Evolutionary conservation across 1,140 invertebrate genomes (phyloP), one percentile per base, ranked within the genome.

Genomic region (Harlomillsia oculata): DNA sequence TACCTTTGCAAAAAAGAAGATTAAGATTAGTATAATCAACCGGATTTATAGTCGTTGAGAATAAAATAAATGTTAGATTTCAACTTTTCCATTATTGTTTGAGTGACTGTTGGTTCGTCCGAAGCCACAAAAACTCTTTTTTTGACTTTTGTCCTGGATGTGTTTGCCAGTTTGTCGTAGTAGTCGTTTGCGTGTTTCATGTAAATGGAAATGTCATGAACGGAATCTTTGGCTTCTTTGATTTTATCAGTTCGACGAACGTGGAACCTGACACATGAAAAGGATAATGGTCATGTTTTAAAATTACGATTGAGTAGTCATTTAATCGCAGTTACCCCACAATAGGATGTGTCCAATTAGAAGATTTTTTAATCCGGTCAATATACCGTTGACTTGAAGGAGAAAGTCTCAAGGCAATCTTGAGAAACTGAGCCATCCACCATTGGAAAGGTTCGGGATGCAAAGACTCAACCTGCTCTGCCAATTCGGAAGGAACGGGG

Each of bases 341-440:
- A 32, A 48, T 48, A 9, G 45, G 45, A 11, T 36, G 34, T 30
- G 5, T 21, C 34, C 0, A 21, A 48, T 32, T 8, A 32, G 1
- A 0, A 48, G 14, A 14, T 32, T 11, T 0, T 9, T 13, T 48
- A 21, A 21, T 4, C 28, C 45, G 14, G 1, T 20, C 16, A 21
- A 5, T 13, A 48, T 13, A 11, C 28, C 1, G 20, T 21, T 13
- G 3, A 21, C 2, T 21, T 32, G 45, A 9, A 4, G 18, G 9
- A 13, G 3, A n/a, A 25, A 46, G 21, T 23, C 30, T 6, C 9
- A 45, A 9, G 1, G 16, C 29, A 21, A 37, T 46, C 39, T 55
- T 55, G 18, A 55, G 20, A 23, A 55, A 55, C 20, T 55, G 53
- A 0, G 43, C 53, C 4, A 48, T n/a, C 30, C 32, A 55, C 53